Base-by-base conservation (phyloP, 2,888 invertebrate genomes). In the Drepanosiphum platanoidis region DNA sequence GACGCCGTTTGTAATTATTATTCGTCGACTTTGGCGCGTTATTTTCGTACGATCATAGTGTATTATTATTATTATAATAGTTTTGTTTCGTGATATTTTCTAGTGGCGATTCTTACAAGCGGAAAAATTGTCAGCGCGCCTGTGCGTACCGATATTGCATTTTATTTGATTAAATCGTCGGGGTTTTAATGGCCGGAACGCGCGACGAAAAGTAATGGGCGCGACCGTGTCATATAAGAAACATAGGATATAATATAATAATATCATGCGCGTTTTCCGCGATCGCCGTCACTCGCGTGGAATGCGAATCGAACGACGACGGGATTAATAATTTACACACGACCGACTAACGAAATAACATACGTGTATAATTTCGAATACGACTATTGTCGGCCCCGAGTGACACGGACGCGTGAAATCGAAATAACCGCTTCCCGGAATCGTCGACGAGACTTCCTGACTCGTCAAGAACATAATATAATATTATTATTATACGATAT, bases 381-480 rank as follows among this genome's bases (percentile, higher is more conserved):
- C 32, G n/a, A 32, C n/a, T 4, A 32, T n/a, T 61, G 30, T 13
- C 64, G 27, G 27, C 27, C 3, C 11, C 46, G 15, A 13, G 27
- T 13, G 64, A 27, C 27, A 3, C 2, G 8, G 30, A 27, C 61
- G 27, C 68, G 68, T 66, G 66, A 66, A 18, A 66, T 32, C 18
- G 32, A 68, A 66, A 15, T 34, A 32, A 27, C 8, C 66, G 8
- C 32, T 66, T 66, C 32, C 32, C n/a, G n/a, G n/a, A 42, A 52
- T 61, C 34, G 68, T 15, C 68, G 68, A 32, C 68, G 30, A 34
- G 18, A 61, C 61, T 61, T 61, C 61, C 61, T 61, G 61, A 61
- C 61, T 61, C 52, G 52, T 22, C 4, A 52, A 18, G 52, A 52
- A 52, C 22, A 22, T 22, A 22, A 18, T 22, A 4, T 39, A 7